phyloP scores from a whole-genome alignment of 2,888 invertebrate species.

The Andrena bicolor region DNA sequence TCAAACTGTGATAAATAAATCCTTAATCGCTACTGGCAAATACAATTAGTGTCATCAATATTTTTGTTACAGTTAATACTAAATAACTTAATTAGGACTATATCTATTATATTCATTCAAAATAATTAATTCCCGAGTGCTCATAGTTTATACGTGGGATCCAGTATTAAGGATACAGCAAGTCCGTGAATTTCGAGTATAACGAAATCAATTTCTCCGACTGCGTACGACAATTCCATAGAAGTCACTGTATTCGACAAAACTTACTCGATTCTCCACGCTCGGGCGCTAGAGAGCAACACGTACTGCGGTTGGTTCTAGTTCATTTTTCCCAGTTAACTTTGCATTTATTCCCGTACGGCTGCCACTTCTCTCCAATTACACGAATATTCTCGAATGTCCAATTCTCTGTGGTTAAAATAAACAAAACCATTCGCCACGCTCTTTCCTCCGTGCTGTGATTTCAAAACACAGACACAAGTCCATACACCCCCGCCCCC shows the following conservation, averaged over 20 bases:
- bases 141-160: too few species aligned
- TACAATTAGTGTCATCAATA: neutral
- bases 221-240: neutral
- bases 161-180: too few species aligned
- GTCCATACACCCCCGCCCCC: too few species aligned
- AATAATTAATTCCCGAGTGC: too few species aligned
- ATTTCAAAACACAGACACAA: constrained; percentile 1
- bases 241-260: constrained; percentile 25
- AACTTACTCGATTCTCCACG: constrained; percentile 22
- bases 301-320: neutral
- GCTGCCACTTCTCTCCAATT: constrained; percentile 4
- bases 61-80: neutral
- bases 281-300: constrained; percentile 3
- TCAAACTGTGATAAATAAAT: too few species aligned
- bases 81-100: too few species aligned
- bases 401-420: constrained; percentile 11
- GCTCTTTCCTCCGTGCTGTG: neutral
- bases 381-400: constrained; percentile 29
- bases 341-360: constrained; percentile 14
- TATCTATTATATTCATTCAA: too few species aligned
- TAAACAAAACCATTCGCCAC: constrained; percentile 16
- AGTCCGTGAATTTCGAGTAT: too few species aligned
- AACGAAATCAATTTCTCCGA: constrained; percentile 1
- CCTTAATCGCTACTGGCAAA: too few species aligned
- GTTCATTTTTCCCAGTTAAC: constrained; percentile 25